phyloP scores from a whole-genome alignment of 92 coral and sea anemone genomes.

The Scolanthus callimorphus region DNA sequence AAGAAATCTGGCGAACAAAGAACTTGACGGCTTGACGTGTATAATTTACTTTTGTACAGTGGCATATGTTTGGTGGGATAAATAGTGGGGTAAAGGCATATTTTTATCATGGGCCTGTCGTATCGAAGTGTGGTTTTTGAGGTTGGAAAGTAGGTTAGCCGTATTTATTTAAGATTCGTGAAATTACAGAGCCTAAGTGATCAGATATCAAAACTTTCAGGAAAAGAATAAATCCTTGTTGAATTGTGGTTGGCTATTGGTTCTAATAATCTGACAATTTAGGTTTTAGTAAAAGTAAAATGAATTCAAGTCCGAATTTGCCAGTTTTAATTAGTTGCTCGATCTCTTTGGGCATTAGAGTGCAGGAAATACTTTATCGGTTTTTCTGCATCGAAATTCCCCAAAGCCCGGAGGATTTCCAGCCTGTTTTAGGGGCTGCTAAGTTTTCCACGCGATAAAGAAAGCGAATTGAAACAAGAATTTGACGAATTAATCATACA shows the following conservation, averaged over 20 bases:
- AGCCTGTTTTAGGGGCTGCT: no score
- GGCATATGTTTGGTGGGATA: neutral
- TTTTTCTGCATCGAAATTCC: no score
- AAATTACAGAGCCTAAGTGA: neutral
- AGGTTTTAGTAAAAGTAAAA: neutral
- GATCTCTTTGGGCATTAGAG: no score
- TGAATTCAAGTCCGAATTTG: no score
- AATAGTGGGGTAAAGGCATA: neutral
- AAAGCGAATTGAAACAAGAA: no score
- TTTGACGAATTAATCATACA: no score
- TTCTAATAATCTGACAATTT: neutral
- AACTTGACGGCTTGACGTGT: neutral
- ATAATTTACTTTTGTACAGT: neutral
- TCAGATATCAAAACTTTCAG: neutral
- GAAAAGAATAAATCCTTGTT: neutral
- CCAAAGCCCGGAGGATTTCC: no score
- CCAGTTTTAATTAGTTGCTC: no score
- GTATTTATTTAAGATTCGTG: neutral
- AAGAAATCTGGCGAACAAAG: neutral
- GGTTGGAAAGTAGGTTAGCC: neutral
- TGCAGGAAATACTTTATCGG: no score
- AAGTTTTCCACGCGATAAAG: no score
- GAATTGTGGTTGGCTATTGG: neutral
- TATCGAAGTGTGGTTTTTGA: conserved; percentile 1
- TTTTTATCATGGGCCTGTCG: neutral